Percentiles rank a stretch among this genome's conserved stretches.
Conservation (phyloP, 2,113 vertebrate species). For the Malurus elegans region DNA sequence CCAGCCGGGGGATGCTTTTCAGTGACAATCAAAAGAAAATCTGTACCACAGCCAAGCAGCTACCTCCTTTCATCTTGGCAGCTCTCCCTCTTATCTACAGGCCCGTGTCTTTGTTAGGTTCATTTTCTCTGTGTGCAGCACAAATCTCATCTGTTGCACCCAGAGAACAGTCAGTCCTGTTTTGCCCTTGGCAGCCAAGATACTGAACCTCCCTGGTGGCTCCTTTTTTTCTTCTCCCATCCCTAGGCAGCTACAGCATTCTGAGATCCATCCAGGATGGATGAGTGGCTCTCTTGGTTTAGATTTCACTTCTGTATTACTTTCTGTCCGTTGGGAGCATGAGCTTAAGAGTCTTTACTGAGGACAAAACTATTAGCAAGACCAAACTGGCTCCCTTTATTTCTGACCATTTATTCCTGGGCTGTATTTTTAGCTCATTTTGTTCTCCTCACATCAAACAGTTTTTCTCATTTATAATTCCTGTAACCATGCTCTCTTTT, state of each 20-base stretch:
- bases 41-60: background rate
- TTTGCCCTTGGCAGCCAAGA: background rate
- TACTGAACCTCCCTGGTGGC: background rate
- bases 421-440: background rate
- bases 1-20: background rate
- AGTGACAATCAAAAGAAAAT: background rate
- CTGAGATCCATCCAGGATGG: background rate
- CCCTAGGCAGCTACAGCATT: background rate
- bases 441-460: background rate
- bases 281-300: background rate
- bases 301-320: background rate
- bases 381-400: background rate
- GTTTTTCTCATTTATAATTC: background rate
- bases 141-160: background rate
- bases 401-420: background rate
- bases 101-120: conserved; percentile 8
- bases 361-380: background rate
- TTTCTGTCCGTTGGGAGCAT: background rate
- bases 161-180: background rate
- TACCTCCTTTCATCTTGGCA: conserved; percentile 22
- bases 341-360: background rate
- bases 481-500: background rate
- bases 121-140: background rate
- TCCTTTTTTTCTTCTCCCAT: background rate
- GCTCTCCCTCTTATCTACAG: background rate